Conservation (phyloP, 2,797 vertebrate genomes). For the Momotus momota region DNA sequence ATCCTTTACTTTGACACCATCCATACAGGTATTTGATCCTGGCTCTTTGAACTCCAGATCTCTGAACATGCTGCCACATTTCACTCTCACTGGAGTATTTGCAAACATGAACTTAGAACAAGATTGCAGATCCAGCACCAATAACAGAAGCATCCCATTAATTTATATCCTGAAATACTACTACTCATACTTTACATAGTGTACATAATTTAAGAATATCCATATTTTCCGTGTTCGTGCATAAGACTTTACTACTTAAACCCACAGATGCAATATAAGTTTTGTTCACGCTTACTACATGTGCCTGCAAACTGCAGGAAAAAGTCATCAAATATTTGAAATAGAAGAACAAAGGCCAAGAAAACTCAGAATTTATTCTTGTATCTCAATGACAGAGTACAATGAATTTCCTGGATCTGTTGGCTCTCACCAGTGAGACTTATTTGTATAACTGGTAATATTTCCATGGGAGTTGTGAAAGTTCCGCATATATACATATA, state of each 20-base stretch:
- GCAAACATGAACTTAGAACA: not conserved
- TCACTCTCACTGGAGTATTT: not conserved
- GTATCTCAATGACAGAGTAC: not conserved
- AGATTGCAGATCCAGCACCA: not conserved
- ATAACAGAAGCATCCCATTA: not conserved
- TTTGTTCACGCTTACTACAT: not conserved
- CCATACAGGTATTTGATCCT: not conserved
- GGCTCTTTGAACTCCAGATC: not conserved
- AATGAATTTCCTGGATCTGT: not conserved
- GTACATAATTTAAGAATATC: not conserved
- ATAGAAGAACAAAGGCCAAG: not conserved
- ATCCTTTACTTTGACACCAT: not conserved
- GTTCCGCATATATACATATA: not conserved
- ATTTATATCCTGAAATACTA: not conserved
- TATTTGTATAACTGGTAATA: not conserved
- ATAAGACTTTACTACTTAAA: not conserved
- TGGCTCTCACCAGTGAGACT: not conserved
- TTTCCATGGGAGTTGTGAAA: not conserved
- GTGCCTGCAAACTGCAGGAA: not conserved
- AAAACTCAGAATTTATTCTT: not conserved
- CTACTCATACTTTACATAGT: not conserved
- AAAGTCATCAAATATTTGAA: not conserved
- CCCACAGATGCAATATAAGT: not conserved
- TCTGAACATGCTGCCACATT: not conserved
- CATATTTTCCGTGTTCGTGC: not conserved